Base-by-base conservation (phyloP, 2,797 vertebrate species). In the Takifugu rubripes region DNA sequence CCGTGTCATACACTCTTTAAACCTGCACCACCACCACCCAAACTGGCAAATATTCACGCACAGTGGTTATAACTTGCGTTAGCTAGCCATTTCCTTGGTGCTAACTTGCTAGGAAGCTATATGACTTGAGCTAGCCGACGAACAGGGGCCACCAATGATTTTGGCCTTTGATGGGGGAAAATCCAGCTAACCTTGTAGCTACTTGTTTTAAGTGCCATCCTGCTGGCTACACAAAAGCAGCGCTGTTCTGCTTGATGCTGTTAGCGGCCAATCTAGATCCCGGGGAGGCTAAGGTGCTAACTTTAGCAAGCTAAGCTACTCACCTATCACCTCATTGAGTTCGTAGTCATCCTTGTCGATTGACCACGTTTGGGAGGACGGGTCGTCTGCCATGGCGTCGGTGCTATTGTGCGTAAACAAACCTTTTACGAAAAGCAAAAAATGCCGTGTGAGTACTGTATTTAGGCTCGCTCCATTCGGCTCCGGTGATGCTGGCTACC, bases 251-350 rank as follows among this genome's bases (percentile, higher is more conserved):
- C 75, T 82, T 63, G 56, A 65, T 27, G 68, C 74, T 59, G 64
- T 59, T 62, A 56, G 67, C 62, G 66, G 61, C 61, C 52, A 52
- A 46, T 54, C 56, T 42, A 42, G 40, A 59, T 57, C 52, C 56
- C 54, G 59, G 58, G 57, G 61, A 69, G 64, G 74, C 74, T 74
- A 74, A 15, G 46, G 44, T 45, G 84, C 85, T 84, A 87, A 60
- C 77, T 2, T 66, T 83, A 87, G 88, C 82, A 61, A 3, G 84
- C 85, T 83, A 79, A 83, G 83, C 82, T 85, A 84, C 95, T 94
- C 87, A 97, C 96, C 96, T 83, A 98, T 96, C 83, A 97, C 96
- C 92, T 97, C 96, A 83, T 95, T 93, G 80, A 98, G 93, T 76
- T 96, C 94, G 70, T 97, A 98, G 75, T 98, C 95, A 81, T 98